A percentile compares a stretch with the other conserved stretches of the same genome.
Evolutionary conservation across 2,888 invertebrate species (phyloP).

Genomic region (Drosophila peninsularis): DNA sequence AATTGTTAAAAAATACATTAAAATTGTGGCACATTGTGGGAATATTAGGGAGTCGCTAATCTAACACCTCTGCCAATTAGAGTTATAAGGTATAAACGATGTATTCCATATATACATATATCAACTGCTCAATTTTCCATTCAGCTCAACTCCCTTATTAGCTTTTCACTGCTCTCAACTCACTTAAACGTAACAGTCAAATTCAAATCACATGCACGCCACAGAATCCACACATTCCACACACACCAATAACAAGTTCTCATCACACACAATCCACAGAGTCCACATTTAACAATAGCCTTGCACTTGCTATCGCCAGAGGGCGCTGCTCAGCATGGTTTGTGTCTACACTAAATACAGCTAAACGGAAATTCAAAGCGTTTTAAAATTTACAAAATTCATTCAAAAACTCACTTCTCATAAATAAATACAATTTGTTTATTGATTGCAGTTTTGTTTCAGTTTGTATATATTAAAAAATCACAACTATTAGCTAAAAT

Average conservation of each 20-base stretch:
- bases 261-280: not conserved
- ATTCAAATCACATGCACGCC: too few relatives aligned
- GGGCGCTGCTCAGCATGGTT: conserved; percentile 14
- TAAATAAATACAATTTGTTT: conserved; percentile 16
- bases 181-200: not conserved
- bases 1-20: too few relatives aligned
- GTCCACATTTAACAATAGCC: not conserved
- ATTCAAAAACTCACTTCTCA: not conserved
- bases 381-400: not conserved
- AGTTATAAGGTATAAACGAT: too few relatives aligned
- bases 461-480: conserved; percentile 23
- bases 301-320: not conserved
- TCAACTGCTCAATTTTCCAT: not conserved
- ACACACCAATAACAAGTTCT: not conserved
- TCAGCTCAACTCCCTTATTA: not conserved
- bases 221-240: too few relatives aligned
- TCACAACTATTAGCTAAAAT: conserved; percentile 44
- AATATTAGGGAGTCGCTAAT: too few relatives aligned
- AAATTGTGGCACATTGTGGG: too few relatives aligned
- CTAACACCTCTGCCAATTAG: not conserved
- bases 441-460: conserved; percentile 16
- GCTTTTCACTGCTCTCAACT: not conserved
- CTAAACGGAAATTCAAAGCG: not conserved
- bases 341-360: conserved; percentile 2
- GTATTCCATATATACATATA: not conserved